phyloP scores from a whole-genome alignment of 2,113 vertebrate genomes.

The Cercopithecus mona region DNA sequence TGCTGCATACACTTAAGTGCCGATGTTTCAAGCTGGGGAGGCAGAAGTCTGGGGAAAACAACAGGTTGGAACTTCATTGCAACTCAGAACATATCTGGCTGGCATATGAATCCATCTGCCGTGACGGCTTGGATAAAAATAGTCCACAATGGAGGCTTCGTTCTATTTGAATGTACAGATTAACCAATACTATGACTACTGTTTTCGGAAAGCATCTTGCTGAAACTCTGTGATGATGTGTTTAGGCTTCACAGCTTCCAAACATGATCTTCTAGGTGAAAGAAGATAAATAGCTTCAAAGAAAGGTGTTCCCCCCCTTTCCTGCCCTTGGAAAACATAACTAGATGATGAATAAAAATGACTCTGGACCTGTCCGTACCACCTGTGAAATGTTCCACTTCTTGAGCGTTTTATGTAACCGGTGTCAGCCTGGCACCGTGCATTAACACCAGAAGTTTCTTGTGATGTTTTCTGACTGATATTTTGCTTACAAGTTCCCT shows the following conservation, averaged over 20 bases:
- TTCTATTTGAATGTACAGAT: background rate
- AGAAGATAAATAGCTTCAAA: background rate
- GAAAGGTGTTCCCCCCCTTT: background rate
- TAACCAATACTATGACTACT: background rate
- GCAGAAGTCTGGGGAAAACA: background rate
- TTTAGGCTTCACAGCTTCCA: background rate
- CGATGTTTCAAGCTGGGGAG: background rate
- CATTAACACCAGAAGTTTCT: accelerated
- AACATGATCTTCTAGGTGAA: background rate
- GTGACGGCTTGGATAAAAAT: background rate
- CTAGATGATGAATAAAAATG: constrained; percentile 45
- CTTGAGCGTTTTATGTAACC: constrained; percentile 14
- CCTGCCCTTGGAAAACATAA: constrained; percentile 6
- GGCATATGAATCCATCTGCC: background rate
- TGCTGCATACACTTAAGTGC: accelerated
- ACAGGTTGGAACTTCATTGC: background rate
- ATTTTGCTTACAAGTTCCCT: background rate
- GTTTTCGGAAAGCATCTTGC: background rate
- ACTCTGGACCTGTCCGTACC: background rate
- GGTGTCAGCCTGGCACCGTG: accelerated
- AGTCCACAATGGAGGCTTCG: accelerated
- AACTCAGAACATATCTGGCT: background rate
- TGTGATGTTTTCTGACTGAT: background rate
- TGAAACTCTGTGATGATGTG: background rate
- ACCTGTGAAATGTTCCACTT: constrained; percentile 3